These are phyloP conservation scores for Acyrthosiphon pisum DNA, from an alignment of 1,140 invertebrate species.

Conservation along the genomic window DNA sequence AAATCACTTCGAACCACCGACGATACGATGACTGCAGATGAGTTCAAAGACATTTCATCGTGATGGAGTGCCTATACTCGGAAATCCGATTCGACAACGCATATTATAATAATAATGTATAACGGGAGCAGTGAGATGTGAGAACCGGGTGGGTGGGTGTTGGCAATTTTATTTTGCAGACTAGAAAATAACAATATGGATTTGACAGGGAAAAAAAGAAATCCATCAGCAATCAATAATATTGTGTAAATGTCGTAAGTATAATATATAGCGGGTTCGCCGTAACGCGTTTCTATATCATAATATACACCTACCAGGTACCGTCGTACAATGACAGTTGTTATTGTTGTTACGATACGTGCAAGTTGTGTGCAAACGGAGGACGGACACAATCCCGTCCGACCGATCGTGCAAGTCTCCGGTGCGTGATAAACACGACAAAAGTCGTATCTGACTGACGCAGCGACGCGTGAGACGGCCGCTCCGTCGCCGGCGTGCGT, in stretches of 20 bases:
- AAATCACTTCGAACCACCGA: background rate
- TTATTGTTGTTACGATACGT: too few species aligned
- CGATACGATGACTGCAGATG: background rate
- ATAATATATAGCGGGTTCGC: too few species aligned
- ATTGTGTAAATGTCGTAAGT: background rate
- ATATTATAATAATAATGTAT: background rate
- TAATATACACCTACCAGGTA: background rate
- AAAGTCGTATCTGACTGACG: background rate
- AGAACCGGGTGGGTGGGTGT: background rate
- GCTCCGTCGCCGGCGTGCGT: background rate
- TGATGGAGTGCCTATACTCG: background rate
- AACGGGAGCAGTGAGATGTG: background rate
- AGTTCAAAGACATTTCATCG: background rate
- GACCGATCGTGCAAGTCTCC: background rate
- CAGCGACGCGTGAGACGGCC: background rate
- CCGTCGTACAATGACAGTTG: background rate
- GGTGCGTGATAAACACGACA: background rate
- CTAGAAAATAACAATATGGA: background rate
- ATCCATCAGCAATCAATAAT: background rate
- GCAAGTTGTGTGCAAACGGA: too few species aligned
- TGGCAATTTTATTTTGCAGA: background rate
- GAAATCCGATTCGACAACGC: background rate
- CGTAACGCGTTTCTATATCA: too few species aligned
- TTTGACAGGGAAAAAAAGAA: background rate
- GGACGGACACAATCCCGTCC: background rate